These are phyloP conservation scores for Plectrocnemia conspersa DNA, from an alignment of 1,140 invertebrate species.

Conservation along the genomic window DNA sequence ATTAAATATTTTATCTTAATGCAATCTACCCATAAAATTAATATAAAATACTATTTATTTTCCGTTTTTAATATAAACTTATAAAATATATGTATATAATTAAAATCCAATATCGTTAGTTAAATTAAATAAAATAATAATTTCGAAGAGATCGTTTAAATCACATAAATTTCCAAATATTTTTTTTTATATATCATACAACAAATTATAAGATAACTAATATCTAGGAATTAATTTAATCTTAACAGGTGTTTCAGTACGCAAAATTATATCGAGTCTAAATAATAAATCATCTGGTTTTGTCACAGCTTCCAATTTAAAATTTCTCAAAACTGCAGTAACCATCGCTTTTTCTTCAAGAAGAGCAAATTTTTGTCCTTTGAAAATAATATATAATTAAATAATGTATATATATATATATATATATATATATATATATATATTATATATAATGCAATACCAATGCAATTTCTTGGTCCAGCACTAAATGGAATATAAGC, in stretches of 20 bases:
- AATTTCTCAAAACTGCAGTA: conserved; percentile 60
- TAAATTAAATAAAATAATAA: too few species aligned
- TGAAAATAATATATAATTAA: conserved; percentile 1
- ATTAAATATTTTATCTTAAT: too few species aligned
- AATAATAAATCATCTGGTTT: conserved; percentile 52
- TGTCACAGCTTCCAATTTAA: conserved; percentile 51
- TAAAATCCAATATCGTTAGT: too few species aligned
- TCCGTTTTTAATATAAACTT: too few species aligned
- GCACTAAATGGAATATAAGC: conserved; percentile 17
- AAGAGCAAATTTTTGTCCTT: conserved; percentile 69
- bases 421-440: not conserved
- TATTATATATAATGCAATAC: not conserved
- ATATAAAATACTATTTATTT: too few species aligned
- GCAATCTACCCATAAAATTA: too few species aligned
- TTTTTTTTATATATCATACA: too few species aligned
- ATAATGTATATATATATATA: not conserved
- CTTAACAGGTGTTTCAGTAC: conserved; percentile 51
- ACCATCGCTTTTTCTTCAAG: conserved; percentile 66
- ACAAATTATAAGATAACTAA: not conserved
- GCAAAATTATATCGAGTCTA: conserved; percentile 51
- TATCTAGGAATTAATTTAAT: conserved; percentile 40
- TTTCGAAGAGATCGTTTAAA: too few species aligned
- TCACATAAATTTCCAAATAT: too few species aligned
- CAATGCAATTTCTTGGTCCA: conserved; percentile 20
- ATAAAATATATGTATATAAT: too few species aligned